Evolutionary conservation across 1,140 invertebrate species (phyloP).

Genomic region (Ephestia elutella): DNA sequence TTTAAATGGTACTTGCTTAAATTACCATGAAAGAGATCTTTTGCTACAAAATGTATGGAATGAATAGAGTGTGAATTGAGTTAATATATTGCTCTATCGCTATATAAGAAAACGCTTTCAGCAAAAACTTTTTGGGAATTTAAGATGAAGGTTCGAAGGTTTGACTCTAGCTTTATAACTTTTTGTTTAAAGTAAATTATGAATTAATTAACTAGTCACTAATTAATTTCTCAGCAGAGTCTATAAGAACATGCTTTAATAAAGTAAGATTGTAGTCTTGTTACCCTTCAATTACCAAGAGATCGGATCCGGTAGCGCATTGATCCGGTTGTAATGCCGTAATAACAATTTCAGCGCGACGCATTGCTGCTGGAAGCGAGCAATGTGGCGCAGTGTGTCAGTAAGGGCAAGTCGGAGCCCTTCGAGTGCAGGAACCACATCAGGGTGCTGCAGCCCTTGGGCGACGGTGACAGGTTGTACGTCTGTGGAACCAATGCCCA

Average conservation of each 20-base stretch:
- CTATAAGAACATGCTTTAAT: too few species aligned
- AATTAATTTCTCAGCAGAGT: neutral
- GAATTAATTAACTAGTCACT: neutral
- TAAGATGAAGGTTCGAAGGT: neutral
- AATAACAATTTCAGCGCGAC: slow-evolving; percentile 76
- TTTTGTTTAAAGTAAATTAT: neutral
- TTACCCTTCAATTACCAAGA: too few species aligned
- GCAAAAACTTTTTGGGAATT: neutral
- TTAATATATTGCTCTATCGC: neutral
- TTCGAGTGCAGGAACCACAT: slow-evolving; percentile 91
- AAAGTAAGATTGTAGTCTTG: too few species aligned
- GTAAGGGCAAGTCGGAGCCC: slow-evolving; percentile 86
- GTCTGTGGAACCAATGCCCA: slow-evolving; percentile 91
- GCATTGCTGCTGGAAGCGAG: slow-evolving; percentile 82
- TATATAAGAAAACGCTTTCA: neutral
- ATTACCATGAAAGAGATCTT: neutral
- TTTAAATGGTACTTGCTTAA: slow-evolving; percentile 4
- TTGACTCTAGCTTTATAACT: neutral
- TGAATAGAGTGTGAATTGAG: neutral
- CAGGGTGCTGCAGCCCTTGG: slow-evolving; percentile 87
- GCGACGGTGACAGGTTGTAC: slow-evolving; percentile 84
- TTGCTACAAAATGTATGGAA: neutral
- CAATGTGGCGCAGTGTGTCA: slow-evolving; percentile 84
- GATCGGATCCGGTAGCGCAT: too few species aligned
- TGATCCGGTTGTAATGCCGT: too few species aligned